Percentiles rank a stretch among this genome's conserved stretches.
Evolutionary conservation across 2,888 invertebrate genomes (phyloP).

Genomic region (Emmelina monodactyla): DNA sequence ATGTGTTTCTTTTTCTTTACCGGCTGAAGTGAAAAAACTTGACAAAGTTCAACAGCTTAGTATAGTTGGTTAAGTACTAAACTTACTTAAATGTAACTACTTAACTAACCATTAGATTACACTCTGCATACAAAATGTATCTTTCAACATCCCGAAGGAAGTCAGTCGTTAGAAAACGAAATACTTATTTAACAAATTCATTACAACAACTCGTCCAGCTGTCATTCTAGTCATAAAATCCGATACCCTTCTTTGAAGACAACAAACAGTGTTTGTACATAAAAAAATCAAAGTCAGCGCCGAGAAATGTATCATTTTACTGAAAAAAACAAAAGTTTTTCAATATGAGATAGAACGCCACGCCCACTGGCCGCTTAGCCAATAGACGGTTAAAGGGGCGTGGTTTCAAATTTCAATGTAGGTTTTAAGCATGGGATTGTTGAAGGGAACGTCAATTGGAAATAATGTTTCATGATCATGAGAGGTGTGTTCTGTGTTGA

Average conservation of each 20-base stretch:
- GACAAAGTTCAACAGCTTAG: too few relatives aligned
- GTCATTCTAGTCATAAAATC: conserved; percentile 12
- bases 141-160: too few relatives aligned
- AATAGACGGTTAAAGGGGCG: conserved; percentile 37
- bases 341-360: conserved; percentile 16
- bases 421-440: conserved; percentile 29
- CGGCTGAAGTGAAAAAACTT: too few relatives aligned
- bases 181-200: conserved; percentile 42
- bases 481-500: conserved; percentile 15
- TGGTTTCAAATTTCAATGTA: conserved; percentile 24
- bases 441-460: not conserved
- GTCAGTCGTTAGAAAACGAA: too few relatives aligned
- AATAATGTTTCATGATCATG: conserved; percentile 13
- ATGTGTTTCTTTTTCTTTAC: not conserved
- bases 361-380: conserved; percentile 34
- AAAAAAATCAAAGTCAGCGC: conserved; percentile 22
- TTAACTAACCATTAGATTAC: too few relatives aligned
- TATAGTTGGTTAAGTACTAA: too few relatives aligned
- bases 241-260: conserved; percentile 22
- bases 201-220: conserved; percentile 19
- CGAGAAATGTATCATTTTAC: conserved; percentile 38
- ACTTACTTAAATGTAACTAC: too few relatives aligned
- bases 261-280: conserved; percentile 19
- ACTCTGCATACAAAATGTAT: too few relatives aligned
- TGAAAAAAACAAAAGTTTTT: conserved; percentile 26